Percentiles rank a stretch among this genome's conserved stretches.
phyloP scores from a whole-genome alignment of 2,888 invertebrate genomes.

The Crioceris asparagi region DNA sequence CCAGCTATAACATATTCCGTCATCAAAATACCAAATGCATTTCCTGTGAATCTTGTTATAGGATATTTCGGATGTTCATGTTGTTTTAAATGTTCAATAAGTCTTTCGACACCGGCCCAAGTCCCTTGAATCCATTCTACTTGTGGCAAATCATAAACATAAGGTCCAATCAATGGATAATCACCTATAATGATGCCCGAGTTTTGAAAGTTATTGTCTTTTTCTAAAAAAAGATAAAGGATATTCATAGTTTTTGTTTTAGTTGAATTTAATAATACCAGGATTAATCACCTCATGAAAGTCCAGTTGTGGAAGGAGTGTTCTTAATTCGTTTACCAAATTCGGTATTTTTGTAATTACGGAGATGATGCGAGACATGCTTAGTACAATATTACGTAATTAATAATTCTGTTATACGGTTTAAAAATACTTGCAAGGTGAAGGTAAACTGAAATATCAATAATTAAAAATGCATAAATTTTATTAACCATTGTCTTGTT shows the following conservation, averaged over 20 bases:
- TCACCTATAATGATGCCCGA: slow-evolving; percentile 38
- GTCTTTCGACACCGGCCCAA: slow-evolving; percentile 39
- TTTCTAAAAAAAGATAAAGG: slow-evolving; percentile 13
- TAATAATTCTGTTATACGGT: too few relatives aligned
- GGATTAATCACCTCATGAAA: slow-evolving; percentile 14
- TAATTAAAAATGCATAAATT: too few relatives aligned
- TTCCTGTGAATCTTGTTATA: slow-evolving; percentile 38
- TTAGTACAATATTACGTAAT: too few relatives aligned
- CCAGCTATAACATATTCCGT: slow-evolving; percentile 41
- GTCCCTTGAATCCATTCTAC: slow-evolving; percentile 40
- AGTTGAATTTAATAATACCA: too few relatives aligned
- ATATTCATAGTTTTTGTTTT: too few relatives aligned
- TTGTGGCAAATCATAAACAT: slow-evolving; percentile 32
- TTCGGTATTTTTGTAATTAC: slow-evolving; percentile 12
- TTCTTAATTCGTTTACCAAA: slow-evolving; percentile 12
- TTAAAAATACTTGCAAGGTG: too few relatives aligned
- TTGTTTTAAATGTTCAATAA: slow-evolving; percentile 24
- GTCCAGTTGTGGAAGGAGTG: slow-evolving; percentile 8
- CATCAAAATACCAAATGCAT: slow-evolving; percentile 40
- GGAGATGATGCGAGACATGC: slow-evolving; percentile 13
- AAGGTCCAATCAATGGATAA: slow-evolving; percentile 33
- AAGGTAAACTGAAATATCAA: too few relatives aligned
- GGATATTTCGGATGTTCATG: slow-evolving; percentile 24
- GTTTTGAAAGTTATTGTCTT: slow-evolving; percentile 22
- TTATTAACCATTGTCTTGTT: too few relatives aligned